Evolutionary conservation across 1,140 invertebrate species (phyloP).

Genomic region (Cotesia typhae): DNA sequence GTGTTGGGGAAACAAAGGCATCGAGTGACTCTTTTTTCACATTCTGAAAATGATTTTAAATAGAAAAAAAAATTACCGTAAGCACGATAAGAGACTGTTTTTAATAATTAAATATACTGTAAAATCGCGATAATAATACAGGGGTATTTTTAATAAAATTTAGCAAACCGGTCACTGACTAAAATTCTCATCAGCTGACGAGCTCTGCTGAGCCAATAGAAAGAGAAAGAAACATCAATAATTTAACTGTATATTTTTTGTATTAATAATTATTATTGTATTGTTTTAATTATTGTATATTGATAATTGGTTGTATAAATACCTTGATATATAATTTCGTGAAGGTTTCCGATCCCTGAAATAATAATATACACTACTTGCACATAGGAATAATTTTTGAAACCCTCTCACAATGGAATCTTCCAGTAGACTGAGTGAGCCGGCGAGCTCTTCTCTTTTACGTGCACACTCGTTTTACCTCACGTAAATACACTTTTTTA

Average conservation of each 20-base stretch:
- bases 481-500: constrained; percentile 38
- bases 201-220: constrained; percentile 51
- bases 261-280: neutral
- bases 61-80: neutral
- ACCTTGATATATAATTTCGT: constrained; percentile 33
- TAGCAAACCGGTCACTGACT: constrained; percentile 45
- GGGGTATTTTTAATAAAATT: constrained; percentile 29
- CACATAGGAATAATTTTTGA: constrained; percentile 51
- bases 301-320: neutral
- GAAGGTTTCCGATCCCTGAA: constrained; percentile 30
- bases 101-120: neutral
- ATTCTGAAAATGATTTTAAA: neutral
- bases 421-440: constrained; percentile 63
- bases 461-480: constrained; percentile 54
- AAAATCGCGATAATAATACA: neutral
- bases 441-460: constrained; percentile 57
- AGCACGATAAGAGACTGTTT: neutral
- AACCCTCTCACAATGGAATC: constrained; percentile 64
- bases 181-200: constrained; percentile 52
- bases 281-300: neutral
- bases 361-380: constrained; percentile 44
- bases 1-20: neutral
- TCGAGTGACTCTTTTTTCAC: neutral
- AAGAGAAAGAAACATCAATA: constrained; percentile 28
- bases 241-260: neutral